A percentile compares a stretch with the other conserved stretches of the same genome.
Evolutionary conservation across 2,113 vertebrate genomes (phyloP).

Genomic region (Dissostichus mawsoni): DNA sequence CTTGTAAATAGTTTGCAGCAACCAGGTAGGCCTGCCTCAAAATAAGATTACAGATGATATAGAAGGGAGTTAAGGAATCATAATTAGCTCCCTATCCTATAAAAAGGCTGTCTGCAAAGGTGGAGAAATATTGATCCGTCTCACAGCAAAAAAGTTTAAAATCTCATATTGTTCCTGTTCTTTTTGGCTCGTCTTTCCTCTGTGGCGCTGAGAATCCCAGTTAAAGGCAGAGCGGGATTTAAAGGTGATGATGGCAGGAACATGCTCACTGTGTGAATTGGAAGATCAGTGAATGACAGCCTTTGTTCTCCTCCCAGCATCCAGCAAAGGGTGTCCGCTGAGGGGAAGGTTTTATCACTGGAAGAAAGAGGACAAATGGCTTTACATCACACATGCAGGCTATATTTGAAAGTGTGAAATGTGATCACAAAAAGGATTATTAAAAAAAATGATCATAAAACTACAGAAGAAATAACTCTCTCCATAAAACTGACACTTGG

Average conservation of each 20-base stretch:
- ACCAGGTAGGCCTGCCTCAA: constrained; percentile 59
- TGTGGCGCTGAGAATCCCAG: constrained; percentile 1
- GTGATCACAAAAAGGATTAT: constrained; percentile 38
- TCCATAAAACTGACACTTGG: constrained; percentile 1
- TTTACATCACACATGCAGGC: constrained; percentile 47
- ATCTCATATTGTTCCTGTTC: constrained; percentile 12
- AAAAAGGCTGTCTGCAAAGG: constrained; percentile 13
- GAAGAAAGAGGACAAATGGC: constrained; percentile 25
- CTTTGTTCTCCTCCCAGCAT: constrained; percentile 52
- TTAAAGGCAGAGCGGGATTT: constrained; percentile 36
- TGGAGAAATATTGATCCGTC: constrained; percentile 57
- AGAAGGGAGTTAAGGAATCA: constrained; percentile 49
- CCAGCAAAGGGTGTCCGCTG: constrained; percentile 26
- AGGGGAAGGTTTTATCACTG: constrained; percentile 61
- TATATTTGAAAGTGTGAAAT: constrained; percentile 41
- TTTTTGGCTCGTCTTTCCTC: constrained; percentile 10
- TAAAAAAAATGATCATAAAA: constrained; percentile 32
- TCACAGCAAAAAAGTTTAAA: constrained; percentile 38
- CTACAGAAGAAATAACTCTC: constrained; percentile 1
- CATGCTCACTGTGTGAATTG: constrained; percentile 23
- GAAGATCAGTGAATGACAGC: constrained; percentile 59
- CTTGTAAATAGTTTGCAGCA: constrained; percentile 1
- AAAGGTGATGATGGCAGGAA: constrained; percentile 31
- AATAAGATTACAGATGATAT: constrained; percentile 58
- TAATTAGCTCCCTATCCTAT: constrained; percentile 61